phyloP scores from a whole-genome alignment of 2,113 vertebrate genomes.

The Pluvianellus socialis region DNA sequence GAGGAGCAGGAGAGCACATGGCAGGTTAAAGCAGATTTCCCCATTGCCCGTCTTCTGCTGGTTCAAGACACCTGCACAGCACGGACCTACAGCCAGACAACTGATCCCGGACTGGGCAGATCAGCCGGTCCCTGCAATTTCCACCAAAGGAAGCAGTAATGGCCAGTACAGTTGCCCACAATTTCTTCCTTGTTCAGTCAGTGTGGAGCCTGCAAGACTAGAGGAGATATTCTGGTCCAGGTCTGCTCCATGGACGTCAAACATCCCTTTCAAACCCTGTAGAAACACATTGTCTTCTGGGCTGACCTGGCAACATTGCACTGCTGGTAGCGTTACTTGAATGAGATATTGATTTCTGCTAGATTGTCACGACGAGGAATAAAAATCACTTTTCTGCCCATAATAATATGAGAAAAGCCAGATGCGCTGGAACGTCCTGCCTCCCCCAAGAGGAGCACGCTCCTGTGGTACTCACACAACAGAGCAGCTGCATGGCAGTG shows the following conservation, averaged over 20 bases:
- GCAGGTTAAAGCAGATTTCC: neutral
- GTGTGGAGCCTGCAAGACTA: accelerated
- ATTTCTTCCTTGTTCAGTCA: neutral
- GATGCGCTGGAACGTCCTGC: neutral
- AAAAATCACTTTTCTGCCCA: neutral
- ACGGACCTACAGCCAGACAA: neutral
- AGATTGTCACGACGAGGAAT: neutral
- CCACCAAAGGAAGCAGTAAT: neutral
- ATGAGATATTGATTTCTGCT: neutral
- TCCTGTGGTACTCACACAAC: neutral
- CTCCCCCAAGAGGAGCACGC: neutral
- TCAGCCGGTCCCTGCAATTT: neutral
- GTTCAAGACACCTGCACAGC: neutral
- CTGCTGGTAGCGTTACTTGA: neutral
- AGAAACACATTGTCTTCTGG: neutral
- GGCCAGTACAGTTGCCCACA: neutral
- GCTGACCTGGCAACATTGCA: neutral
- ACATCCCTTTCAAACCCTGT: neutral
- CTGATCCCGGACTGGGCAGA: neutral
- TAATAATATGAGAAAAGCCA: neutral
- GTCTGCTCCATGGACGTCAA: neutral
- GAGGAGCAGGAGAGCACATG: neutral
- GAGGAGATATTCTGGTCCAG: neutral
- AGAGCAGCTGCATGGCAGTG: neutral
- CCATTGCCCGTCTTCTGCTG: accelerated